Evolutionary conservation across 1,140 invertebrate genomes (phyloP).

Genomic region (Lineus longissimus): DNA sequence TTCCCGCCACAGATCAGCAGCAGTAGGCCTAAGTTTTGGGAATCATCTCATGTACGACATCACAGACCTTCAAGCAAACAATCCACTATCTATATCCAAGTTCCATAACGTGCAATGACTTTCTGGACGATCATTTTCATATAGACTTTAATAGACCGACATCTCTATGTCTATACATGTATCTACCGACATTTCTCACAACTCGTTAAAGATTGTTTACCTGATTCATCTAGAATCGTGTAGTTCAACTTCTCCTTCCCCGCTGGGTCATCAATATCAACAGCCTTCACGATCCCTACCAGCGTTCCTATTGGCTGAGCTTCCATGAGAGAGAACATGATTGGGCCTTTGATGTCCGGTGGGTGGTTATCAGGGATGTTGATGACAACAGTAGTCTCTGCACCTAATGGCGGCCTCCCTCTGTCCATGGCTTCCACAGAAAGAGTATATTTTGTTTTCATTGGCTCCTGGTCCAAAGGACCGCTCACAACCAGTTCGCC

Average conservation of each 20-base stretch:
- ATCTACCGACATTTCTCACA: no score
- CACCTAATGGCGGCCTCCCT: conserved; percentile 6
- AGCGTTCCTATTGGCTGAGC: background rate
- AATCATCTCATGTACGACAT: no score
- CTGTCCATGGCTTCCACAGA: conserved; percentile 5
- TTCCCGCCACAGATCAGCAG: no score
- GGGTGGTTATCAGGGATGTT: conserved; percentile 9
- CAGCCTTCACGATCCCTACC: background rate
- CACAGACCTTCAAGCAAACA: no score
- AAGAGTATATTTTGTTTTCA: background rate
- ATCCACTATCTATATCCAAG: no score
- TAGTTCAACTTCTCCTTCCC: background rate
- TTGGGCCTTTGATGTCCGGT: background rate
- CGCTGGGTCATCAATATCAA: background rate
- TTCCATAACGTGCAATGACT: no score
- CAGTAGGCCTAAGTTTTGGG: no score
- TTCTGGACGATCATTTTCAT: no score
- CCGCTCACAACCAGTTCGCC: no score
- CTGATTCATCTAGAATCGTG: background rate
- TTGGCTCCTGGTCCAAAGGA: background rate
- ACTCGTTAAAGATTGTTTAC: background rate
- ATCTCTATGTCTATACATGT: no score
- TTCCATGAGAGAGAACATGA: background rate
- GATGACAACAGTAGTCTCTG: conserved; percentile 9
- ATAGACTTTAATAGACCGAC: no score